Evolutionary conservation across 2,888 invertebrate species (phyloP), one percentile per base, ranked within the genome.

Genomic region (Drosophila hamatofila): DNA sequence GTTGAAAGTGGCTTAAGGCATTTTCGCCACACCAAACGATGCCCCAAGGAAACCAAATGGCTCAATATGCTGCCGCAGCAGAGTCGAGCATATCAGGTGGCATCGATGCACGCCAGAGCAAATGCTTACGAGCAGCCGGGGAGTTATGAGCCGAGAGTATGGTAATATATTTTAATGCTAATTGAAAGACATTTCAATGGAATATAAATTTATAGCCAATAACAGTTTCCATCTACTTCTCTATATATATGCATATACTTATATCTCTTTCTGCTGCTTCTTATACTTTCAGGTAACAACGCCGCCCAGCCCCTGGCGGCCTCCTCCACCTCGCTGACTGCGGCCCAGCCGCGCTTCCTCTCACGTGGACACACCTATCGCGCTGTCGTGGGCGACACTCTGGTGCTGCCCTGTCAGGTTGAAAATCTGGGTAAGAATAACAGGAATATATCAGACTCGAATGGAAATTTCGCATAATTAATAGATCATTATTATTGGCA

Each of bases 341-440:
- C 81, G 60, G 60, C 89, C 27, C 77, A 83, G 68, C 96, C 96
- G 0, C 94, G 95, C 80, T 96, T 97, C 91, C 92, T 96, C 55
- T 96, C 96, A 1, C 94, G 95, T 27, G 96, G 96, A 0, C 96
- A 96, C 91, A 96, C 96, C 61, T 96, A 96, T 94, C 94, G 96
- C 67, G 96, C 96, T 0, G 96, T 96, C 21, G 95, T 96, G 0
- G 96, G 96, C 21, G 96, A 97, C 90, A 96, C 96, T 0, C 93
- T 97, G 39, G 94, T 96, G n/a, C 93, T 97, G 81, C 96, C 96
- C 14, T 97, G 97, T 87, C 96, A 96, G 93, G 96, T 96, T 27
- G 96, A 96, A 91, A 96, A 96, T 92, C 93, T 96, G 82, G 96
- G 96, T 91, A 39, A 23, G 27, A 1, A 61, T 49, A 62, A 23